Percentiles rank a stretch among this genome's conserved stretches.
Conservation (phyloP, 2,797 vertebrate genomes). For the Gymnoscopelus microlampas region DNA sequence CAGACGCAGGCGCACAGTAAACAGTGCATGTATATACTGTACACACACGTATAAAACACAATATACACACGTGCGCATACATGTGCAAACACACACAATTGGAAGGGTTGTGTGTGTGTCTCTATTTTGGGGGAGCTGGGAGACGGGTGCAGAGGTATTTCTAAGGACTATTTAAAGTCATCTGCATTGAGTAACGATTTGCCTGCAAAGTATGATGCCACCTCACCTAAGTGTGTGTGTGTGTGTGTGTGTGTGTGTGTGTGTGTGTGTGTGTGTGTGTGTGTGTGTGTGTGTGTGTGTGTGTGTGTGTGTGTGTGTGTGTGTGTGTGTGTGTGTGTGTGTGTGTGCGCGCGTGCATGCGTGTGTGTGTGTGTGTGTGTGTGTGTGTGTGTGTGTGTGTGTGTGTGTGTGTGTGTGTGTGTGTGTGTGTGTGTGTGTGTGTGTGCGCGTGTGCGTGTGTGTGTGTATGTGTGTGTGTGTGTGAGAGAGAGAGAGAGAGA, state of each 20-base stretch:
- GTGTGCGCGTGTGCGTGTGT: not conserved
- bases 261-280: constrained; percentile 27
- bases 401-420: constrained; percentile 19
- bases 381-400: not conserved
- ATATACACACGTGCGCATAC: constrained; percentile 9
- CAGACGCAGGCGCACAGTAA: constrained; percentile 17
- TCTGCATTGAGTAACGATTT: constrained; percentile 56
- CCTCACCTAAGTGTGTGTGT: constrained; percentile 49
- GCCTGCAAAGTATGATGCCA: constrained; percentile 56
- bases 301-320: constrained; percentile 1
- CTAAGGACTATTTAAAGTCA: constrained; percentile 62
- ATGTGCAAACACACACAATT: constrained; percentile 12
- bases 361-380: constrained; percentile 30
- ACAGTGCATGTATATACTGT: not conserved
- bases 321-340: constrained; percentile 26
- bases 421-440: constrained; percentile 23
- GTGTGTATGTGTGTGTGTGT: constrained; percentile 36
- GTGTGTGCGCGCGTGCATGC: constrained; percentile 27
- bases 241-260: not conserved
- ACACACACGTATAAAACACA: not conserved
- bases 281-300: constrained; percentile 24
- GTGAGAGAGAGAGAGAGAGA: not conserved
- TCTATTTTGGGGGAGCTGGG: not conserved
- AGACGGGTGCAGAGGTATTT: constrained; percentile 49
- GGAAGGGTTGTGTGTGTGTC: constrained; percentile 10